Percentiles rank a stretch among this genome's conserved stretches.
These are phyloP conservation scores for Metacarcinus magister DNA, from an alignment of 2,888 invertebrate genomes.

Conservation along the genomic window DNA sequence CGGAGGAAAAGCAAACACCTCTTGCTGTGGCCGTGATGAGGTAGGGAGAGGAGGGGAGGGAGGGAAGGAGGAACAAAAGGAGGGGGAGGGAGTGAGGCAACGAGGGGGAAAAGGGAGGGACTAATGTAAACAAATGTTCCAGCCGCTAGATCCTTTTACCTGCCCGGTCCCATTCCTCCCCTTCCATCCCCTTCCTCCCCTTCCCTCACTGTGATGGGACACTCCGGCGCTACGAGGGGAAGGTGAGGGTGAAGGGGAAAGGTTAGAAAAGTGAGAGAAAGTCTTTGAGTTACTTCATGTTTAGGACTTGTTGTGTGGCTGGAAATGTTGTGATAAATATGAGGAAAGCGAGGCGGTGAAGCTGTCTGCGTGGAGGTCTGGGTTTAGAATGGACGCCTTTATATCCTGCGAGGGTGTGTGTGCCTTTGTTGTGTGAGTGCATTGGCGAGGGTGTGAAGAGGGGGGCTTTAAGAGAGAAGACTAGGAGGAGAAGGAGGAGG, in stretches of 20 bases:
- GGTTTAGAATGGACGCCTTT: not conserved
- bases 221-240: no score
- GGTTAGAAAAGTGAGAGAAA: not conserved
- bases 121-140: constrained; percentile 44
- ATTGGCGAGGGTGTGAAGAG: not conserved
- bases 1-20: no score
- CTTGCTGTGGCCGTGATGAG: not conserved
- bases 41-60: not conserved
- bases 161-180: not conserved
- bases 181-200: not conserved
- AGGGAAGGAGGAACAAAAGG: not conserved
- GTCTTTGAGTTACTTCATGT: not conserved
- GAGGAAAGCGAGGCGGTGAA: not conserved
- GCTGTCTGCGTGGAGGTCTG: not conserved
- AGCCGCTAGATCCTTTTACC: not conserved
- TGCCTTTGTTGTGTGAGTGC: not conserved
- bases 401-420: not conserved
- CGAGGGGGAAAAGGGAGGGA: not conserved
- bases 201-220: not conserved
- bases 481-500: not conserved
- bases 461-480: not conserved
- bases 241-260: not conserved
- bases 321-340: not conserved
- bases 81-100: not conserved
- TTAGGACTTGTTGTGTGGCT: not conserved